phyloP scores from a whole-genome alignment of 2,797 vertebrate genomes.

The Acanthopagrus latus region DNA sequence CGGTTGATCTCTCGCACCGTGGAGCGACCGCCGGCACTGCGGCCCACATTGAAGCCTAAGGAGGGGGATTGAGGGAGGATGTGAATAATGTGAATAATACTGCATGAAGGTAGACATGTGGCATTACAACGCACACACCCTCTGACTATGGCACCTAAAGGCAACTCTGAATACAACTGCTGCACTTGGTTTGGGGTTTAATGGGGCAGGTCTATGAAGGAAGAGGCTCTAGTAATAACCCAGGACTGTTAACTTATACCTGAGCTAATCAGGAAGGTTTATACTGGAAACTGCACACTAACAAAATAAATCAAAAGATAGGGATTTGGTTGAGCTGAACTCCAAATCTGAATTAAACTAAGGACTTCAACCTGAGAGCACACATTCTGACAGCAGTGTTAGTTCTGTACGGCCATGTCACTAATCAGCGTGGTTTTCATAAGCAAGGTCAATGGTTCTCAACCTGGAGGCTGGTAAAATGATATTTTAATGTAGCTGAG shows the following conservation, averaged over 20 bases:
- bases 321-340: conserved; percentile 14
- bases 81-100: background rate
- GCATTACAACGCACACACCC: background rate
- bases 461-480: conserved; percentile 18
- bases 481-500: background rate
- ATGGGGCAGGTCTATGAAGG: conserved; percentile 5
- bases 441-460: conserved; percentile 58
- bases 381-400: conserved; percentile 20
- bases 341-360: conserved; percentile 27
- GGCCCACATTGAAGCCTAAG: conserved; percentile 96
- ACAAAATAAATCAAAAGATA: background rate
- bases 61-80: background rate
- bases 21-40: conserved; percentile 93
- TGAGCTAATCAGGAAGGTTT: conserved; percentile 18
- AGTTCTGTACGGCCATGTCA: conserved; percentile 25
- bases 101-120: background rate
- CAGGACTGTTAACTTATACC: background rate
- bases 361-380: conserved; percentile 21
- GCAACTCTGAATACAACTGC: conserved; percentile 5
- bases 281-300: conserved; percentile 5
- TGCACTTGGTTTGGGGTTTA: conserved; percentile 19
- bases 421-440: conserved; percentile 31
- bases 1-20: conserved; percentile 96
- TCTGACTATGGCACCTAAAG: conserved; percentile 20
- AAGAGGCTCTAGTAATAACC: background rate